A percentile compares a stretch with the other conserved stretches of the same genome.
These are phyloP conservation scores for Enteromius viviparus DNA, from an alignment of 2,797 vertebrate genomes.

Conservation along the genomic window DNA sequence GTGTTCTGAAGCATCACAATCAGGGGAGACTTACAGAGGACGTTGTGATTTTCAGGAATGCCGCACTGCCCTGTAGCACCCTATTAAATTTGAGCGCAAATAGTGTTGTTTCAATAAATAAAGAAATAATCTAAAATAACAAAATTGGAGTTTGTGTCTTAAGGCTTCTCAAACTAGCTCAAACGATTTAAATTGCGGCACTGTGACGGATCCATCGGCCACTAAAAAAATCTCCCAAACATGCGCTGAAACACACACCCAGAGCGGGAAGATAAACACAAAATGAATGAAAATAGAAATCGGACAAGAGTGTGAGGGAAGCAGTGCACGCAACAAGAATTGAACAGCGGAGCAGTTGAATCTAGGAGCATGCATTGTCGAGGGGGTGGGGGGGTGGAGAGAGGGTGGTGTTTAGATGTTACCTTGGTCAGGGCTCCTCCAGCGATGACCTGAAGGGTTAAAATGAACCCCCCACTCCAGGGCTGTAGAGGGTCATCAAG, in stretches of 20 bases:
- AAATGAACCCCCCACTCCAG: slow-evolving; percentile 67
- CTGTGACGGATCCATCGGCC: not conserved
- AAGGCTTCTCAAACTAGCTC: not conserved
- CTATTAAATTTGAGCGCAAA: not conserved
- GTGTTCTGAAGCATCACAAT: not conserved
- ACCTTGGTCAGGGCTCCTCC: slow-evolving; percentile 61
- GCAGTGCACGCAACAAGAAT: slow-evolving; percentile 21
- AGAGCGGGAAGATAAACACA: slow-evolving; percentile 28
- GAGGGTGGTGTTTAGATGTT: slow-evolving; percentile 48
- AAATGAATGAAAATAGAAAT: slow-evolving; percentile 60
- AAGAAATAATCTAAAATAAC: not conserved
- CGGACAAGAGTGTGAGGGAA: slow-evolving; percentile 12
- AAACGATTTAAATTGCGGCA: slow-evolving; percentile 11
- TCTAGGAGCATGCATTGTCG: slow-evolving; percentile 12
- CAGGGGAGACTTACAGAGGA: slow-evolving; percentile 2
- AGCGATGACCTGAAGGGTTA: slow-evolving; percentile 72
- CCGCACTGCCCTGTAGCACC: slow-evolving; percentile 26
- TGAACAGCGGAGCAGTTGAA: slow-evolving; percentile 18
- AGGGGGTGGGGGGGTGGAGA: not conserved
- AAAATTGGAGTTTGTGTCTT: not conserved
- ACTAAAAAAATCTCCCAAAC: not conserved
- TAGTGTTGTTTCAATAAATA: not conserved
- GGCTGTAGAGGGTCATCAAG: slow-evolving; percentile 67
- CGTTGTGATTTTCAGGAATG: slow-evolving; percentile 9
- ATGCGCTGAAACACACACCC: not conserved